Percentiles rank a stretch among this genome's conserved stretches.
phyloP scores from a whole-genome alignment of 92 coral and sea anemone genomes.

The Galaxea fascicularis region DNA sequence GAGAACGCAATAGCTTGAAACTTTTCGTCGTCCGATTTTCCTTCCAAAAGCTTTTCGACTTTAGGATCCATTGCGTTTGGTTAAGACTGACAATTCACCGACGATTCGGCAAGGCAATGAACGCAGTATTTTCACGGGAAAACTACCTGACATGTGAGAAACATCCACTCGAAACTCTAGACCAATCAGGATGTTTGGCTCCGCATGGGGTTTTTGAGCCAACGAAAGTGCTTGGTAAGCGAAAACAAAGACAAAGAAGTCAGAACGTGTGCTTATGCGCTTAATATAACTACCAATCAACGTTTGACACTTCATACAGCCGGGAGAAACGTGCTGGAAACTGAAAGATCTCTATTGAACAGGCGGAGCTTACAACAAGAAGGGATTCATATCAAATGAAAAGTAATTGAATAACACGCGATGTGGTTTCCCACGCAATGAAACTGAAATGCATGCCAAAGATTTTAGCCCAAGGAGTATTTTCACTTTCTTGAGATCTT shows the following conservation, averaged over 20 bases:
- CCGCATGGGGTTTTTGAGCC: neutral
- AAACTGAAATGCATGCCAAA: neutral
- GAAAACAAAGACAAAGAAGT: neutral
- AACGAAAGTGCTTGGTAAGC: conserved; percentile 18
- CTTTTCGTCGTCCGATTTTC: conserved; percentile 22
- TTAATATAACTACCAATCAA: conserved; percentile 35
- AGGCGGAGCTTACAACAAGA: neutral
- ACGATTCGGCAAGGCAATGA: neutral
- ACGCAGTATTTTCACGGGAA: conserved; percentile 4
- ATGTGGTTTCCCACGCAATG: conserved; percentile 23
- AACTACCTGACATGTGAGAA: neutral
- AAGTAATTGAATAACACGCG: neutral
- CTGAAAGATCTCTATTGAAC: neutral
- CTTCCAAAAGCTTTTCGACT: conserved; percentile 35
- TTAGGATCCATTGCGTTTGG: conserved; percentile 41
- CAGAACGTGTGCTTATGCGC: neutral
- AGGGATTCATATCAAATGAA: neutral
- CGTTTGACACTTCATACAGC: neutral
- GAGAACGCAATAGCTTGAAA: conserved; percentile 53
- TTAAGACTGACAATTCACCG: neutral
- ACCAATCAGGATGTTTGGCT: neutral
- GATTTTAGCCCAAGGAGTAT: neutral
- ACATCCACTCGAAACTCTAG: neutral
- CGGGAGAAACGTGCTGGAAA: conserved; percentile 9
- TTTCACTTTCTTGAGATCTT: no score